phyloP scores from a whole-genome alignment of 2,888 invertebrate genomes.

The Taphrorychus bicolor region DNA sequence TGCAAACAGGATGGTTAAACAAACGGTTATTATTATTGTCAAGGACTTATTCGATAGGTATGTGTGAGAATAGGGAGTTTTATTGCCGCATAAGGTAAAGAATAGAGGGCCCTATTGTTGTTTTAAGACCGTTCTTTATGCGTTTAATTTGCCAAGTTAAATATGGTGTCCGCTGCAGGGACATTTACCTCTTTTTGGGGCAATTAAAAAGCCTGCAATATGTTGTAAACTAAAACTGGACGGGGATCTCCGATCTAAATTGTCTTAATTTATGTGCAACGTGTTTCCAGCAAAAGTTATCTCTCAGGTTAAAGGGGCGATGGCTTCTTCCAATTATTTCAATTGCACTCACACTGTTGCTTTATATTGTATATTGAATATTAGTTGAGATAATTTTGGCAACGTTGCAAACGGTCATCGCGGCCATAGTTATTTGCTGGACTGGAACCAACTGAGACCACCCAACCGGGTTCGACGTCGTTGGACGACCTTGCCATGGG shows the following conservation, averaged over 20 bases:
- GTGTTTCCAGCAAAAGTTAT: background rate
- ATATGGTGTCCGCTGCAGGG: background rate
- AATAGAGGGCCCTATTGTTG: background rate
- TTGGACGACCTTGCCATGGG: too few species aligned
- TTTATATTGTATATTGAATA: too few species aligned
- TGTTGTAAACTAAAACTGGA: too few species aligned
- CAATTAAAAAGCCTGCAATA: background rate
- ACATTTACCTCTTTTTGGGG: background rate
- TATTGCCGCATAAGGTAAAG: background rate
- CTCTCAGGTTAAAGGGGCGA: too few species aligned
- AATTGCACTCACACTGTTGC: too few species aligned
- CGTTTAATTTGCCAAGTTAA: background rate
- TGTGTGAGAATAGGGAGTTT: background rate
- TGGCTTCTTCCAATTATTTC: too few species aligned
- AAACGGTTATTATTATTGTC: slow-evolving; percentile 16
- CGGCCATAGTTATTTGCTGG: too few species aligned
- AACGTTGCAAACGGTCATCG: too few species aligned
- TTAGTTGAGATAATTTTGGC: too few species aligned
- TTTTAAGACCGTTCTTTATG: background rate
- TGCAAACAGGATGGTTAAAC: slow-evolving; percentile 40
- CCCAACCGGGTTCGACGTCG: too few species aligned
- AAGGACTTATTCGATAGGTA: background rate
- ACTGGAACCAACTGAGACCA: too few species aligned
- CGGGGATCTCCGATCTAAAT: background rate
- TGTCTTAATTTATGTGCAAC: background rate